Conservation (phyloP, 2,888 invertebrate genomes). For the Stramonita haemastoma region DNA sequence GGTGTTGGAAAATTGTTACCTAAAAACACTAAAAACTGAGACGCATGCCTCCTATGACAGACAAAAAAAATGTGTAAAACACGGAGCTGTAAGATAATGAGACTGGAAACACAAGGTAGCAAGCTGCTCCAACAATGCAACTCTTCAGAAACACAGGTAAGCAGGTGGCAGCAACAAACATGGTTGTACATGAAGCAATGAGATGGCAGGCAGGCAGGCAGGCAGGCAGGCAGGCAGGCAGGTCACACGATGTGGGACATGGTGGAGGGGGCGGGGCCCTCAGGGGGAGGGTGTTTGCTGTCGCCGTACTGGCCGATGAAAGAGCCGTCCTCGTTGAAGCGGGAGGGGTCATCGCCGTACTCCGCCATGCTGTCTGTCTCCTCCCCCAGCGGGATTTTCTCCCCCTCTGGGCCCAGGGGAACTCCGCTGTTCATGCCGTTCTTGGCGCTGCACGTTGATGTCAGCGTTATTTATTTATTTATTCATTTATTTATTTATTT, state of each 20-base stretch:
- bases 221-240: neutral
- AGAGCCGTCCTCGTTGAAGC: constrained; percentile 98
- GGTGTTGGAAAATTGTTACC: no score
- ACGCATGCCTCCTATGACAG: no score
- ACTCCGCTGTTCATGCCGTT: constrained; percentile 60
- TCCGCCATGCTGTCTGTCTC: constrained; percentile 99
- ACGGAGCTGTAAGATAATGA: neutral
- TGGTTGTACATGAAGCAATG: neutral
- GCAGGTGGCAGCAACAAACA: neutral
- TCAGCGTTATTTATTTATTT: no score
- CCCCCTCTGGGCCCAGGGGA: constrained; percentile 65
- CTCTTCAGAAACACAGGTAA: no score
- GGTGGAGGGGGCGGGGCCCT: constrained; percentile 80
- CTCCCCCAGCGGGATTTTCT: constrained; percentile 82
- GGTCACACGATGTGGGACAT: constrained; percentile 85
- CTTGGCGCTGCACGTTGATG: constrained; percentile 61
- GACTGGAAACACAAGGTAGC: neutral
- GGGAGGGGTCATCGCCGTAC: constrained; percentile 98
- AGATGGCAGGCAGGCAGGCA: neutral
- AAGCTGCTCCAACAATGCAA: no score
- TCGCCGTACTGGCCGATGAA: constrained; percentile 97
- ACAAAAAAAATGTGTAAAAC: neutral
- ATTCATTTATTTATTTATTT: no score
- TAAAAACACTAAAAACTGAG: no score
- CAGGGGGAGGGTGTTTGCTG: constrained; percentile 79